Base-by-base conservation (phyloP, 2,113 vertebrate species). In the Nycticorax nycticorax region DNA sequence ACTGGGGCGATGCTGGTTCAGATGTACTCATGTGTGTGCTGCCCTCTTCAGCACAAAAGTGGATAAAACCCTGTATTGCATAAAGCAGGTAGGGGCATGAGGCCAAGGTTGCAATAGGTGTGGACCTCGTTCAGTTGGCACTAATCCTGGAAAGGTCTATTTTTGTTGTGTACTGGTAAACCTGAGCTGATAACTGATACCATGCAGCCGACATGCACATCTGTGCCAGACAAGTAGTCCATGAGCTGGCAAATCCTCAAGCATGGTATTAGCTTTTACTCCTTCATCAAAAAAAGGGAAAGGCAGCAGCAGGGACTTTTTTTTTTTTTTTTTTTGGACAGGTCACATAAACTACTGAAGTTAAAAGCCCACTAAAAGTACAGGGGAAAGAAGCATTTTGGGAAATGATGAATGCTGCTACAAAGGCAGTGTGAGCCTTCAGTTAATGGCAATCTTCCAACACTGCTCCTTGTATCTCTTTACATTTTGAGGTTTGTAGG, bases 1-100 rank as follows among this genome's bases (percentile, higher is more conserved):
- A 0, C 3, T 7, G 3, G 3, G 14, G 27, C 10, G 6, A 0
- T 0, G 0, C 3, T 30, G 14, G 7, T 47, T 55, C 1, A 3
- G 12, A 0, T 18, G 12, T 7, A 2, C 1, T 4, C 0, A 14
- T 12, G n/a, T 13, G 11, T 14, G 47, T 35, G 3, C 22, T 82
- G 81, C 52, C 45, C 33, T 69, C 47, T 85, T 32, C 52, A 39
- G 85, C 48, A 12, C 53, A 35, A 8, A 39, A 2, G 3, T 6
- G 1, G 3, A 1, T 41, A 10, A 45, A 53, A 5, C 11, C 4
- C 3, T 0, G 0, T 5, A 0, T 10, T 30, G 7, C 22, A 0
- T 9, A 13, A 35, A 59, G 48, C 3, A 2, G 4, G 26, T 1
- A 1, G 6, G 22, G 4, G 3, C 20, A 1, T 4, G 0, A 0